Base-by-base conservation (phyloP, 2,888 invertebrate species). In the Ectemnius continuus region DNA sequence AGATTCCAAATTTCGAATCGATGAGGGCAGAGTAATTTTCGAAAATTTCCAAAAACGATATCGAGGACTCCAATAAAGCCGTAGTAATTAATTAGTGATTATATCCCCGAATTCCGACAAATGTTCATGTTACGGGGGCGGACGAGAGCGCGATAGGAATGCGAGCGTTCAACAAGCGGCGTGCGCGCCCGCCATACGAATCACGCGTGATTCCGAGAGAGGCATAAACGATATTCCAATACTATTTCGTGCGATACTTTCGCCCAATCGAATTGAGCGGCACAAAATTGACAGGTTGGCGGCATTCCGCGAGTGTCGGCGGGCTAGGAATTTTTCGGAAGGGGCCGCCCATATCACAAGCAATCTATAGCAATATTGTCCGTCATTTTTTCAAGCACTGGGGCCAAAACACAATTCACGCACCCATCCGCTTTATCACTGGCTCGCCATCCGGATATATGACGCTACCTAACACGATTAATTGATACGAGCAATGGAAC, bases 61-160 rank as follows among this genome's bases (percentile, higher is more conserved):
- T 69, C 73, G 72, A 76, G 76, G 74, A 84, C 83, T 82, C 84
- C 84, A 83, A 84, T 84, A 82, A 82, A 79, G 84, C 79, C 73
- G 73, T 73, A 75, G 75, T 79, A 82, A 84, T 85, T 82, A 85
- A 85, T 84, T 82, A 80, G 82, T 82, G 76, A 85, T 81, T 82
- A 84, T 82, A 80, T 76, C 84, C 67, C 36, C 56, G 84, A 76
- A 84, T 84, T 75, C 79, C 85, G 60, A 78, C 78, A 71, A 82
- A 82, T 11, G 36, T 85, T 84, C 76, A 69, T 66, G 84, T 80
- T 81, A 82, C 82, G 73, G 75, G 74, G 76, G 36, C 82, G 73
- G 75, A 74, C 75, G 72, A 79, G 76, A 76, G 76, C 76, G 75
- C 77, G 78, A 76, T 81, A 81, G 85, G 84, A 85, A 85, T 84